Base-by-base conservation (phyloP, 2,888 invertebrate genomes). In the Athalia rosae region DNA sequence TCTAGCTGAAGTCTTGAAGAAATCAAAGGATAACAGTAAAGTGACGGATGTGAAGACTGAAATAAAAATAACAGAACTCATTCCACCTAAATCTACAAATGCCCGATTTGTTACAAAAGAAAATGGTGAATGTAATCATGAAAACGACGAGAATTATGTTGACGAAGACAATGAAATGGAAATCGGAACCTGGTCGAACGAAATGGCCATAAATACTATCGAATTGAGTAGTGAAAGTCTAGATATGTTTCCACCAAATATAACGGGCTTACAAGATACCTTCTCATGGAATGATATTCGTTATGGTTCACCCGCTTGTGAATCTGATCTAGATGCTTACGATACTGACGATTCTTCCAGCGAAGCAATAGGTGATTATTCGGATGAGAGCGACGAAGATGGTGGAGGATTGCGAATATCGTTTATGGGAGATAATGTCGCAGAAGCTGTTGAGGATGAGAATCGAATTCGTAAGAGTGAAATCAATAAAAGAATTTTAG, bases 141-240 rank as follows among this genome's bases (percentile, higher is more conserved):
- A 13, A 43, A 47, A 64, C 5, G 77, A 78, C 4, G 41, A 77
- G 61, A 73, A 81, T 53, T 50, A 56, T 8, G 76, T 63, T 6
- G 66, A 79, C 4, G 79, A 76, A 6, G 90, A 85, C 0, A 91
- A 93, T 86, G 93, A 94, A 83, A 92, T 97, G 86, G 97, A 97
- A 89, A 97, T 97, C 67, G 97, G 97, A 7, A 97, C 95, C 0
- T 97, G 97, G 97, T 95, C 95, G 0, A 97, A 97, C 88, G 97
- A 97, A 76, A 97, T 97, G 97, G 96, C 96, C 0, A 85, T 86
- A 56, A 83, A 83, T 45, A 82, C 86, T 2, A 83, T 86, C 78
- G 81, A 80, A 50, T 86, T 85, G 11, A 80, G 77, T 47, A 50
- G 66, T 4, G 78, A 85, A 6, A 76, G 78, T 71, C 66, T 83